Evolutionary conservation across 2,888 invertebrate species (phyloP), one percentile per base, ranked within the genome.

Genomic region (Fissipunctia ypsillon): DNA sequence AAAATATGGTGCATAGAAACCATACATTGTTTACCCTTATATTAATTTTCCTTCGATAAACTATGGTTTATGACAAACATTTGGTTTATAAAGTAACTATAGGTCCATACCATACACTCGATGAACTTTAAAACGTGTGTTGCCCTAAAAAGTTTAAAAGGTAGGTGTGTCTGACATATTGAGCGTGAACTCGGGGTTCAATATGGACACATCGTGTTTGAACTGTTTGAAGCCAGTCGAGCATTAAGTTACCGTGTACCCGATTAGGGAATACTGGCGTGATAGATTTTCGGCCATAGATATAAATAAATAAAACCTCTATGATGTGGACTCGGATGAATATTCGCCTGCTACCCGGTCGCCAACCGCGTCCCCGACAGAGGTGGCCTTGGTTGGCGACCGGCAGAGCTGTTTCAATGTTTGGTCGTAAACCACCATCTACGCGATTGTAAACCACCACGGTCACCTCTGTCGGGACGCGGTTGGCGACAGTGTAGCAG

Each of bases 81-180:
- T 38, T 56, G 19, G n/a, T 56, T 48, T 25, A 12, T 28, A 2
- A 66, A 28, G n/a, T 45, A n/a, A 38, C 38, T 61, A 41, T 48
- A 69, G 38, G 2, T 38, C 63, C 59, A 54, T 59, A 73, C 63
- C 59, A 54, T 59, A 73, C 66, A 69, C 25, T 52, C 63, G 31
- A 28, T 64, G 72, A 72, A 63, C 71, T 70, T 74, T 72, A 56
- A 73, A 72, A 52, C 52, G 56, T 61, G 48, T 68, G 66, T 31
- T 73, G 65, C 73, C 68, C 78, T 43, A 76, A 83, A 83, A 77
- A 41, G 45, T 65, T 74, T 48, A 54, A 73, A 75, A 72, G 69
- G 63, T 78, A 80, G 73, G 71, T 66, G 84, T 74, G 66, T 80
- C 78, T 80, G 77, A 66, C 70, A 81, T 84, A 81, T 84, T 84